phyloP scores from a whole-genome alignment of 2,113 vertebrate species.

The Syngnathus scovelli region DNA sequence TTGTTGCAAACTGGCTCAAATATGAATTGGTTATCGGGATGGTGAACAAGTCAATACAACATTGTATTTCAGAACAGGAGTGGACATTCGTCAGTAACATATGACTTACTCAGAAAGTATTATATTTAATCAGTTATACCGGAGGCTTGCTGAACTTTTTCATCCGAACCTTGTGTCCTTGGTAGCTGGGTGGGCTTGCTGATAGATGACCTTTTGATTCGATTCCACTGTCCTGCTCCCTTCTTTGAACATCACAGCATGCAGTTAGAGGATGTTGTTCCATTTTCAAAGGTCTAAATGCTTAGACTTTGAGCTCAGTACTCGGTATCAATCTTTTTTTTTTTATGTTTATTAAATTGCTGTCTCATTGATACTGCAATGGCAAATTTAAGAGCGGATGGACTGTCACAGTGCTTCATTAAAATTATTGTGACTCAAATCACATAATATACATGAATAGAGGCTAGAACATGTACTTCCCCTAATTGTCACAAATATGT shows the following conservation, averaged over 20 bases:
- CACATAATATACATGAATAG: not conserved
- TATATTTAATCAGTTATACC: not conserved
- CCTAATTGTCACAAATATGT: not conserved
- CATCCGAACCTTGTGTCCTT: not conserved
- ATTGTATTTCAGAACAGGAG: not conserved
- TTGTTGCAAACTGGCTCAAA: not conserved
- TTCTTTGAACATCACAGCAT: not conserved
- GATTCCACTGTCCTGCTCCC: not conserved
- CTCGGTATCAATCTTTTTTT: not conserved
- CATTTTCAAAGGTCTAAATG: conserved; percentile 2
- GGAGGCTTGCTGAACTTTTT: not conserved
- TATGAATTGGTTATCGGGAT: not conserved
- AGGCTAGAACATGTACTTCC: not conserved
- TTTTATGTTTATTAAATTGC: not conserved
- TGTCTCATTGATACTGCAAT: not conserved
- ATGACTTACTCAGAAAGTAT: not conserved
- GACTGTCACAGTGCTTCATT: not conserved
- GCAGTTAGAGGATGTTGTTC: not conserved
- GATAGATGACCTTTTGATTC: not conserved
- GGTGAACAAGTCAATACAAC: not conserved
- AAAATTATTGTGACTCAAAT: not conserved
- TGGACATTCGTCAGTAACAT: not conserved
- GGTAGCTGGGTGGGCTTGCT: not conserved
- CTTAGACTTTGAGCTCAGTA: not conserved
- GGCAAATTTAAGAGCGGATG: not conserved